Conservation (phyloP, 2,113 vertebrate genomes). For the Paramisgurnus dabryanus region DNA sequence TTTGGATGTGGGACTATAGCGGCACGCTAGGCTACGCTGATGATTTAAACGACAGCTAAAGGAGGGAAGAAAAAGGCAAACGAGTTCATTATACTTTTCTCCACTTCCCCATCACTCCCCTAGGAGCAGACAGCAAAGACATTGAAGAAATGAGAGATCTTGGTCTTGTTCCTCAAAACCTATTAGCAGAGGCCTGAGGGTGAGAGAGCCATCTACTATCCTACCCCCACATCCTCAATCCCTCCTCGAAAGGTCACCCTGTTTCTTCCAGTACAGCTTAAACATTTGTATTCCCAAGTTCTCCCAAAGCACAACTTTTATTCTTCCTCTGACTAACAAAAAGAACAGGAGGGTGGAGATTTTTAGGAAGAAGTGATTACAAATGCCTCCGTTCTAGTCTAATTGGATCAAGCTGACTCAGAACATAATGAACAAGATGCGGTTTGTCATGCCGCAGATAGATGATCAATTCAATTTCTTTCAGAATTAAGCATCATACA, state of each 20-base stretch:
- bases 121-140: constrained; percentile 68
- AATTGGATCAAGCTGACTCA: constrained; percentile 78
- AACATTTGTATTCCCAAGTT: constrained; percentile 64
- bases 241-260: constrained; percentile 64
- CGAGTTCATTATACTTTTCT: constrained; percentile 77
- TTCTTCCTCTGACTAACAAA: constrained; percentile 57
- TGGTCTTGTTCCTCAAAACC: constrained; percentile 62
- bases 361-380: constrained; percentile 72
- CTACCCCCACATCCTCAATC: constrained; percentile 69
- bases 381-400: constrained; percentile 70
- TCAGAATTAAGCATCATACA: constrained; percentile 67
- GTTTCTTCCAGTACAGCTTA: constrained; percentile 62
- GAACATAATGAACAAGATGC: constrained; percentile 74
- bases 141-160: constrained; percentile 69
- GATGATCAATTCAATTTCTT: constrained; percentile 76
- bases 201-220: constrained; percentile 74
- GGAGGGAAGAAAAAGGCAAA: constrained; percentile 71
- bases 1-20: constrained; percentile 53
- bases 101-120: constrained; percentile 75
- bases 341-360: constrained; percentile 55
- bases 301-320: constrained; percentile 62
- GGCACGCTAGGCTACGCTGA: constrained; percentile 56
- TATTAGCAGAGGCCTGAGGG: constrained; percentile 70
- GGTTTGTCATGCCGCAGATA: constrained; percentile 71
- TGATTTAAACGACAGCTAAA: constrained; percentile 77